phyloP scores from a whole-genome alignment of 1,140 invertebrate genomes.

The Aplysia californica region DNA sequence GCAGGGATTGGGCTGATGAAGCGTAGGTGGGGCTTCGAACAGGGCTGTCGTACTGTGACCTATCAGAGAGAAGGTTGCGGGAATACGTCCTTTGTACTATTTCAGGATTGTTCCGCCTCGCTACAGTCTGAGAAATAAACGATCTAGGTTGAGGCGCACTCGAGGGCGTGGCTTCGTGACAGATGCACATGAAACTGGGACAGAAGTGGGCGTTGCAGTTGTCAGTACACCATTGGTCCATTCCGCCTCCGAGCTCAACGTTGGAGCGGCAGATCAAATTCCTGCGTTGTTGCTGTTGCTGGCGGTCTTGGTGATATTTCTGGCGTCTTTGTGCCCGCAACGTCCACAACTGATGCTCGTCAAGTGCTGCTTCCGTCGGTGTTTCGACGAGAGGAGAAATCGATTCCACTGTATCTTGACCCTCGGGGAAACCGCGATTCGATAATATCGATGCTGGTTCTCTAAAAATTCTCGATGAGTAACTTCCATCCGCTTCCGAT shows the following conservation, averaged over 20 bases:
- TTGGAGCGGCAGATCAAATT: conserved; percentile 1
- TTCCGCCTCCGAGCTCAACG: conserved; percentile 32
- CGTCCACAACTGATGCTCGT: too few species aligned
- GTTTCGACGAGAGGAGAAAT: too few species aligned
- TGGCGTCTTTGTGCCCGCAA: background rate
- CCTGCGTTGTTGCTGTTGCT: background rate
- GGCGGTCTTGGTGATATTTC: background rate
- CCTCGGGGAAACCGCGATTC: too few species aligned
- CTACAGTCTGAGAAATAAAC: too few species aligned
- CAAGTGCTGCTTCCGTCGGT: too few species aligned
- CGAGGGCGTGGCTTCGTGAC: conserved; percentile 1
- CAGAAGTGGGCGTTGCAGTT: conserved; percentile 49
- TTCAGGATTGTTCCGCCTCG: background rate
- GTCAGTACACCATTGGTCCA: conserved; percentile 45
- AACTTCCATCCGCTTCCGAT: too few species aligned
- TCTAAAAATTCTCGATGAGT: too few species aligned
- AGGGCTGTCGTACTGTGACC: background rate
- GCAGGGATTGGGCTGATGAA: too few species aligned
- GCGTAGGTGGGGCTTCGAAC: background rate
- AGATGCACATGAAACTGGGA: conserved; percentile 33
- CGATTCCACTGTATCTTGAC: too few species aligned
- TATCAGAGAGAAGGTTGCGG: background rate
- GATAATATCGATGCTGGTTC: too few species aligned
- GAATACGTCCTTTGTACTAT: background rate
- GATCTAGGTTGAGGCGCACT: too few species aligned